Evolutionary conservation across 2,888 invertebrate species (phyloP).

Genomic region (Spilarctia lutea): DNA sequence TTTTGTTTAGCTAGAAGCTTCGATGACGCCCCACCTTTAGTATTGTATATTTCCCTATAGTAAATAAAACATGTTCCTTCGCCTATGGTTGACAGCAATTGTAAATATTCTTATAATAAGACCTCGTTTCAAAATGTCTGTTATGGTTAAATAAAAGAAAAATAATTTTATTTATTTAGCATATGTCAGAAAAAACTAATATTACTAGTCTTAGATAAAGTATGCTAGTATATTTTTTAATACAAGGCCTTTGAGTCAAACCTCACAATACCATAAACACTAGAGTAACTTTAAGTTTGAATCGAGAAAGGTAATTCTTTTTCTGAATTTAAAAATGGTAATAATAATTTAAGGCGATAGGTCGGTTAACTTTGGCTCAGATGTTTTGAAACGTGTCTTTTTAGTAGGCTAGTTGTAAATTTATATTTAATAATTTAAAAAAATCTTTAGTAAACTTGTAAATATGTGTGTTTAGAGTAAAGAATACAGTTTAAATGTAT

Average conservation of each 20-base stretch:
- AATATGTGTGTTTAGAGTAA: constrained; percentile 61
- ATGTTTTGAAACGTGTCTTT: constrained; percentile 2
- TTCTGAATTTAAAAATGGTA: not conserved
- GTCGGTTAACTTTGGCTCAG: not conserved
- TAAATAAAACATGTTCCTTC: constrained; percentile 58
- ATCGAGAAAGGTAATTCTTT: not conserved
- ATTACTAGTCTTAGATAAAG: not conserved
- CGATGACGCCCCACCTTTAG: constrained; percentile 26
- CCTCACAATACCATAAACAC: not conserved
- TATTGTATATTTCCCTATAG: constrained; percentile 60
- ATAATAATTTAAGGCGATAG: not conserved
- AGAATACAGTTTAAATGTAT: constrained; percentile 60
- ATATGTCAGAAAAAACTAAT: not conserved
- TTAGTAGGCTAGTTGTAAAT: constrained; percentile 63
- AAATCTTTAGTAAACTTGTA: constrained; percentile 57
- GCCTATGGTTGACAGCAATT: constrained; percentile 37
- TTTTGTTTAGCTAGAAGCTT: not conserved
- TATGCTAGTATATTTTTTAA: not conserved
- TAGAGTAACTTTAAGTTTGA: not conserved
- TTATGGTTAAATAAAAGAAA: not conserved
- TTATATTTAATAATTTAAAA: constrained; percentile 63
- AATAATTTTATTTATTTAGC: not conserved
- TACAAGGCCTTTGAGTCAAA: not conserved
- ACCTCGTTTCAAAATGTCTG: constrained; percentile 11
- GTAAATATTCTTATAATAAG: constrained; percentile 50